Conservation (phyloP, 1,140 invertebrate genomes). For the Drosophila bocqueti region DNA sequence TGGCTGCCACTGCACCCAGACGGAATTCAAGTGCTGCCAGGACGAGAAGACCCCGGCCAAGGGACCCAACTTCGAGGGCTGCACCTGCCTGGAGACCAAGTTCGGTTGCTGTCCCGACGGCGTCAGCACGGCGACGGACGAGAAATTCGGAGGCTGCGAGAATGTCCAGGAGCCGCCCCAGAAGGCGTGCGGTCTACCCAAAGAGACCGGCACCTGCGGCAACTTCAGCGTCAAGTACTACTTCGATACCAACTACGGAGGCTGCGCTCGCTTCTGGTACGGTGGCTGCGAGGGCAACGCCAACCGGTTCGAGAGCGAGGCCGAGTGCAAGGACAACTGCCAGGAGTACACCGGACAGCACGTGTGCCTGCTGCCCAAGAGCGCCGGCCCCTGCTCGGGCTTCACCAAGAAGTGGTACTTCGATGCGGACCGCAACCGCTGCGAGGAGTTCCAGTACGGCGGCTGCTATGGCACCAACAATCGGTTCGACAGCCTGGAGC, state of each 20-base stretch:
- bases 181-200: conserved; percentile 90
- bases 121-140: conserved; percentile 90
- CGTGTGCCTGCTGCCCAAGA: conserved; percentile 93
- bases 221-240: conserved; percentile 96
- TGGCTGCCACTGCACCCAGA: conserved; percentile 93
- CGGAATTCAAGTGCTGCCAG: conserved; percentile 94
- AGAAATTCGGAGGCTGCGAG: conserved; percentile 93
- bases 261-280: conserved; percentile 97
- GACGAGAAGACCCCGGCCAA: conserved; percentile 91
- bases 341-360: conserved; percentile 94
- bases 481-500: conserved; percentile 92
- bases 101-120: conserved; percentile 96
- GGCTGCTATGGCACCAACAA: conserved; percentile 96
- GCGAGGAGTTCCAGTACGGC: conserved; percentile 92
- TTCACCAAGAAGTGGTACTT: conserved; percentile 94
- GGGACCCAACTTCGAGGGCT: conserved; percentile 90
- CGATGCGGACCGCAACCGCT: conserved; percentile 90
- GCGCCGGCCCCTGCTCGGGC: conserved; percentile 92
- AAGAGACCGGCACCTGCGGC: conserved; percentile 91
- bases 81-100: conserved; percentile 91
- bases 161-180: conserved; percentile 88
- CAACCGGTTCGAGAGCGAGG: conserved; percentile 93
- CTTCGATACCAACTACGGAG: conserved; percentile 94
- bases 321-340: conserved; percentile 94
- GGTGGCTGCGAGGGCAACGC: conserved; percentile 97